Base-by-base conservation (phyloP, 2,888 invertebrate genomes). In the Cerceris ruficornis region DNA sequence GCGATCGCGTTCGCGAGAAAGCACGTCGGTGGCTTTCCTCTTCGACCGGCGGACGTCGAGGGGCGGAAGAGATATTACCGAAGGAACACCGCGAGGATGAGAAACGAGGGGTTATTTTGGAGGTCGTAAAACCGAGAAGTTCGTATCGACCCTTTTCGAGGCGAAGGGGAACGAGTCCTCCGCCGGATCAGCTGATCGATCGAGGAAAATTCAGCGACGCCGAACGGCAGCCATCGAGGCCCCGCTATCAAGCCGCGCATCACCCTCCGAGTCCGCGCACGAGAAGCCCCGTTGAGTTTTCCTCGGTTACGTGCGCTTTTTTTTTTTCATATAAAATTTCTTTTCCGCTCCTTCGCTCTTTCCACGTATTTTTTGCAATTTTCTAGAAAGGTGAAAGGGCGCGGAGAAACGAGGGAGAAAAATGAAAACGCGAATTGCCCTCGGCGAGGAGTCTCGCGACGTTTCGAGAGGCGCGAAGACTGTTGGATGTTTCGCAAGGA, bases 161-260 rank as follows among this genome's bases (percentile, higher is more conserved):
- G 28, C 28, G 28, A 28, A 28, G 28, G 28, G 46, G 46, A 46
- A 46, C 86, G 93, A 93, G 92, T 75, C 78, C 67, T 64, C 14
- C 28, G 11, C 15, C 74, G 71, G 72, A 69, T 71, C 81, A 80
- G 81, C 77, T 80, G 81, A 77, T 81, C 77, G 65, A 60, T 54
- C 58, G 59, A 17, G n/a, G 57, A 49, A 9, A 6, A n/a, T 13
- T n/a, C 11, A n/a, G 2, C 50, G 50, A 50, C 50, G 6, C 50
- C 50, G 13, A 50, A 7, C 50, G 13, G 8, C 46, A 11, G 46
- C 50, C 9, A 7, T 11, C 50, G 50, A 50, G 50, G n/a, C 55
- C 28, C 14, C 11, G 46, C 28, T 1, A 15, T 52, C 5, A 43
- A 41, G 15, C n/a, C 28, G 28, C 28, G 1, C 28, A 28, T 28